Percentiles rank a stretch among this genome's conserved stretches.
These are phyloP conservation scores for Neoitamus cyanurus DNA, from an alignment of 2,888 invertebrate genomes.

Conservation along the genomic window DNA sequence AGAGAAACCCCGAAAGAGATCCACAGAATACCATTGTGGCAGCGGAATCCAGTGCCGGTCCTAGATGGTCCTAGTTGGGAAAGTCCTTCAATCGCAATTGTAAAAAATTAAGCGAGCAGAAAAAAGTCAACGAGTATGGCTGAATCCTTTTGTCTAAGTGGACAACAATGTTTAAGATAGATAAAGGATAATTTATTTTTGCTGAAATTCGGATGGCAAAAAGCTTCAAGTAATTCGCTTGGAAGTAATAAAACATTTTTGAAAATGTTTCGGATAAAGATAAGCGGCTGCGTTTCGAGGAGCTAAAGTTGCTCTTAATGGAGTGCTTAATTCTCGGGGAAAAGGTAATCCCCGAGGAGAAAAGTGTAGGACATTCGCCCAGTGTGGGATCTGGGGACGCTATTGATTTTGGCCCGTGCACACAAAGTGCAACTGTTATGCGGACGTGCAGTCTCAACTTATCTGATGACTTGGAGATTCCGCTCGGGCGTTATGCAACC, in stretches of 20 bases:
- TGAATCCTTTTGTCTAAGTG: constrained; percentile 40
- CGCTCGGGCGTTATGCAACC: background rate
- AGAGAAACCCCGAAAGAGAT: constrained; percentile 30
- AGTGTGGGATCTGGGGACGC: background rate
- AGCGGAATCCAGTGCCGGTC: background rate
- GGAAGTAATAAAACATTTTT: constrained; percentile 43
- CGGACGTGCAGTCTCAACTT: background rate
- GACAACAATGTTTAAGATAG: constrained; percentile 41
- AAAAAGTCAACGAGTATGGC: constrained; percentile 30
- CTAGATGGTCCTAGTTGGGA: background rate
- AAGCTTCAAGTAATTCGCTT: constrained; percentile 37
- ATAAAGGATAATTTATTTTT: constrained; percentile 44
- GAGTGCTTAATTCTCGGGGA: constrained; percentile 28
- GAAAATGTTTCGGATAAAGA: constrained; percentile 41
- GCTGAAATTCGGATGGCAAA: constrained; percentile 15
- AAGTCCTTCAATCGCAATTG: constrained; percentile 41
- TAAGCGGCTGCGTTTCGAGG: constrained; percentile 5
- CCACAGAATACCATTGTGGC: constrained; percentile 27
- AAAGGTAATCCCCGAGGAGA: background rate
- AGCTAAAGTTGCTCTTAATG: constrained; percentile 31
- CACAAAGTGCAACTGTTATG: background rate
- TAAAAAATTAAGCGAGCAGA: constrained; percentile 45
- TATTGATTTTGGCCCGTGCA: background rate
- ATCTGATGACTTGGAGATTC: background rate
- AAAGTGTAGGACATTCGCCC: background rate